Conservation (phyloP, 2,797 vertebrate genomes). For the Sebastes matsubarae region DNA sequence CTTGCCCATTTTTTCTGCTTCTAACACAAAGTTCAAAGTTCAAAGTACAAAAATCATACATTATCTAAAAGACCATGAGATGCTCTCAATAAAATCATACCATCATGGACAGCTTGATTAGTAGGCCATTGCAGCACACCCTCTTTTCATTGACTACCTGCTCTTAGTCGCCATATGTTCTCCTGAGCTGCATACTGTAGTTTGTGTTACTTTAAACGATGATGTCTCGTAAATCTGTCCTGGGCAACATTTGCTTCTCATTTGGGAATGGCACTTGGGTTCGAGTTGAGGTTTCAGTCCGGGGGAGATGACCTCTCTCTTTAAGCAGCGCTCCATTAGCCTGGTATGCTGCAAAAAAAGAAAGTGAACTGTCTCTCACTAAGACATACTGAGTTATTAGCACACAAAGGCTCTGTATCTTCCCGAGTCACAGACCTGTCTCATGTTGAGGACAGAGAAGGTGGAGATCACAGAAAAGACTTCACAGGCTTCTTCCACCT, state of each 20-base stretch:
- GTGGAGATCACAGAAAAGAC: constrained; percentile 32
- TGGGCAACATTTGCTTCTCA: constrained; percentile 64
- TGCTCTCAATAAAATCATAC: constrained; percentile 1
- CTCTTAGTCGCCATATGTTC: constrained; percentile 34
- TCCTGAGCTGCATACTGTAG: constrained; percentile 21
- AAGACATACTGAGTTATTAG: constrained; percentile 59
- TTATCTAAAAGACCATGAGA: background rate
- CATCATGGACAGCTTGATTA: constrained; percentile 34
- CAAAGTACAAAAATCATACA: no score
- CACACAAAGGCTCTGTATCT: constrained; percentile 28
- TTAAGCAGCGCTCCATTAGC: constrained; percentile 23
- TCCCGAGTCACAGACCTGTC: constrained; percentile 31
- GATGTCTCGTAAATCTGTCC: constrained; percentile 50
- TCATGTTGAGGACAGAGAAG: constrained; percentile 4
- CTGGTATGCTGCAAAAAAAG: constrained; percentile 12
- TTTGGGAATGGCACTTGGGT: constrained; percentile 37
- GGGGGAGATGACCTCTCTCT: constrained; percentile 22
- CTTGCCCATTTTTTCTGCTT: no score
- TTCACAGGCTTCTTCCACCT: constrained; percentile 11
- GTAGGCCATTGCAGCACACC: constrained; percentile 2
- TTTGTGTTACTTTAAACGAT: constrained; percentile 32
- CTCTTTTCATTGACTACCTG: constrained; percentile 10
- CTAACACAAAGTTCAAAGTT: no score
- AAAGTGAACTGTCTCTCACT: constrained; percentile 18
- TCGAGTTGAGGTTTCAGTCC: constrained; percentile 28